Conservation (phyloP, 2,797 vertebrate genomes). For the Trachurus trachurus region DNA sequence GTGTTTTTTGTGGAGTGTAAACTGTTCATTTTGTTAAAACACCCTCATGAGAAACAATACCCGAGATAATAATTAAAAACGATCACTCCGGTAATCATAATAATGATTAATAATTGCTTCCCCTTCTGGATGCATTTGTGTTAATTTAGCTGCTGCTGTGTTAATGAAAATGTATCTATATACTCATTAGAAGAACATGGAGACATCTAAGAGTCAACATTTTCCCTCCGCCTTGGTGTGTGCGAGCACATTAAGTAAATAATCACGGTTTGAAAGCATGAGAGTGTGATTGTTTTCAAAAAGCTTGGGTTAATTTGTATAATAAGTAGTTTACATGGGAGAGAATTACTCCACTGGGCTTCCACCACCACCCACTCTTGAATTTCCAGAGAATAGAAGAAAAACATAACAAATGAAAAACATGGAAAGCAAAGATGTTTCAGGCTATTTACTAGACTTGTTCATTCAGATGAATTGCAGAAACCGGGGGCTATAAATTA, state of each 20-base stretch:
- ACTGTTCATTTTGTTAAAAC: not conserved
- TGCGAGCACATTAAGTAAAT: not conserved
- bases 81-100: not conserved
- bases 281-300: not conserved
- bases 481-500: not conserved
- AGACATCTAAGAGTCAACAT: not conserved
- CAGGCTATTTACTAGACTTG: not conserved
- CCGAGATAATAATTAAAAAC: not conserved
- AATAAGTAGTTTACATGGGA: not conserved
- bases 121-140: not conserved
- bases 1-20: not conserved
- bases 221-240: not conserved
- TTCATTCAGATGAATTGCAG: not conserved
- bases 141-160: not conserved
- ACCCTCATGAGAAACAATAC: no score
- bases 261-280: not conserved
- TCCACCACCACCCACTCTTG: no score
- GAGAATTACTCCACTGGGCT: not conserved
- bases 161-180: not conserved
- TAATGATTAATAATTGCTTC: not conserved
- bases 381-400: not conserved
- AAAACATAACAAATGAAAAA: not conserved
- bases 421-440: not conserved
- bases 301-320: not conserved
- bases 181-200: not conserved